phyloP scores from a whole-genome alignment of 2,113 vertebrate genomes.

The Polypterus bichir region DNA sequence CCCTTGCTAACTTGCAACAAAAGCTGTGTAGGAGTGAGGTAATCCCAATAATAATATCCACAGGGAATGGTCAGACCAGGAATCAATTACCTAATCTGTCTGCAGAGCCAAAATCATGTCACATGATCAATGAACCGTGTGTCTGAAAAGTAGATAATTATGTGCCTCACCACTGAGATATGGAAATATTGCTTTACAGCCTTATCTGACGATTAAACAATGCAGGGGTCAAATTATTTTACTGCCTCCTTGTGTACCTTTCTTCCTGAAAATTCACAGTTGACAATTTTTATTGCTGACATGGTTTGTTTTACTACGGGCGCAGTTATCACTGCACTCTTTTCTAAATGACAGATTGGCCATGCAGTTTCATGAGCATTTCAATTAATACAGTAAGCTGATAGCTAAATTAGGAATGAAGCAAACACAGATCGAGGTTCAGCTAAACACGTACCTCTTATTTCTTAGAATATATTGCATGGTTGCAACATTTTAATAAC shows the following conservation, averaged over 20 bases:
- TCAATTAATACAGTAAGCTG: not conserved
- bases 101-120: conserved; percentile 3
- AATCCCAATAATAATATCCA: conserved; percentile 6
- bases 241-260: not conserved
- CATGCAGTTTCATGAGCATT: not conserved
- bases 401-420: not conserved
- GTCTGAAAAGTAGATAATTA: not conserved
- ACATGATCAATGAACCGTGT: not conserved
- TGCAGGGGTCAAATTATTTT: not conserved
- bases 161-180: not conserved
- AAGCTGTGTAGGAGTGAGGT: conserved; percentile 7
- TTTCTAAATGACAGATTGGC: not conserved
- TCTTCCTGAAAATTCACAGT: not conserved
- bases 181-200: not conserved
- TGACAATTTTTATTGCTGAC: not conserved
- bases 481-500: too few species aligned
- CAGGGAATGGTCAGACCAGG: conserved; percentile 11
- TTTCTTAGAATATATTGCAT: too few species aligned
- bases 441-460: too few species aligned
- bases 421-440: too few species aligned
- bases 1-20: conserved; percentile 1
- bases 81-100: conserved; percentile 8
- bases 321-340: not conserved
- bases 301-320: not conserved
- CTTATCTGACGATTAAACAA: not conserved